Base-by-base conservation (phyloP, 2,797 vertebrate species). In the Pterois miles region DNA sequence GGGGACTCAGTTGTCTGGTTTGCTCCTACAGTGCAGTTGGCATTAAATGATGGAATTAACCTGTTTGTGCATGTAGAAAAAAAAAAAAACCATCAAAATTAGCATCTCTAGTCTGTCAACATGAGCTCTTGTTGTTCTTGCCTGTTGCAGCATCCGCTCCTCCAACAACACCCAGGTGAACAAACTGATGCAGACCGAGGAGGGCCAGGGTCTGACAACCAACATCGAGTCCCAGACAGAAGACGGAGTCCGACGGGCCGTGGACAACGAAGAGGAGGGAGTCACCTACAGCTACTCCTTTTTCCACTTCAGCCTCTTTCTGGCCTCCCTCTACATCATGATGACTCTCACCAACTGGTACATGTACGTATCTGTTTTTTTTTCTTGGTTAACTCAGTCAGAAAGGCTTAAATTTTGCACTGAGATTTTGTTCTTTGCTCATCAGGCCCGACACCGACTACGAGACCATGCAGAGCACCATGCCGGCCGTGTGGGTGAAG, bases 291-390 rank as follows among this genome's bases (percentile, higher is more conserved):
- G 83, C 92, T 99, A 98, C 91, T 96, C 93, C 80, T 98, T 98
- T 94, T 98, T 99, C 92, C 98, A 99, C 92, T 93, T 97, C 86
- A 96, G 96, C 91, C 96, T 99, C 27, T 64, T 94, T 4, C 93
- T 98, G 3, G 97, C 97, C 22, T 96, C 97, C 0, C 96, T 99
- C 74, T 97, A 99, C 93, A 95, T 98, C 89, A 99, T 98, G 98
- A 99, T 99, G 98, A 99, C 96, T 0, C 96, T 99, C 73, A 98
- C 97, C 86, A 98, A 97, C 95, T 99, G 97, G 97, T 98, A 97
- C 94, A 93, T 91, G 98, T 98, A 76, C 57, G 96, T 94, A 76
- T 52, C 65, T 1, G 14, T 0, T 3, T 0, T 22, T 18, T 0
- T 12, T 11, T 8, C 18, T 20, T 0, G 1, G 20, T 16, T 1